Base-by-base conservation (phyloP, 2,888 invertebrate genomes). In the Leptinotarsa tumamoca region DNA sequence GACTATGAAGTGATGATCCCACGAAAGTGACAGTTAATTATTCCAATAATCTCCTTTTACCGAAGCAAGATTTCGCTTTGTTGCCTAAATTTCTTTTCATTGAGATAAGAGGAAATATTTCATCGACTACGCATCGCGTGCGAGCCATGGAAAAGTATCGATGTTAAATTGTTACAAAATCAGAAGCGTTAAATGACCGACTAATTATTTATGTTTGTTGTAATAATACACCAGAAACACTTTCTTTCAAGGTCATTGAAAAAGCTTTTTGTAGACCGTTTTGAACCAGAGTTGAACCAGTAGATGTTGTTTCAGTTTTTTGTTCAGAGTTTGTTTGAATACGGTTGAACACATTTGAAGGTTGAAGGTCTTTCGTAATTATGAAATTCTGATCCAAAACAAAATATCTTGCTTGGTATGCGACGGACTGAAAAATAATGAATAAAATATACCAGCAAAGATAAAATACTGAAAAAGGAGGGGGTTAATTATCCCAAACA, bases 131-230 rank as follows among this genome's bases (percentile, higher is more conserved):
- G 49, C 54, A 18, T 33, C 17, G 10, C 33, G 54, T 69, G 68
- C 52, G 27, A 23, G 58, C 23, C 17, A 27, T 15, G 23, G 4
- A 52, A 56, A 33, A 69, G 33, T 54, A 43, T 56, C n/a, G 56
- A 74, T 50, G 70, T 63, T 43, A 56, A 61, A 75, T 78, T 73
- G 67, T 68, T 68, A 73, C 71, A 73, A 63, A 69, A 63, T 71
- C 49, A 50, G 43, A 69, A 58, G 49, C 21, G n/a, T 68, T 23
- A 54, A 52, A 68, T 51, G 21, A 58, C 58, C 21, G 23, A 58
- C 58, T 58, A 58, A 58, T 58, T 58, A 58, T 23, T 18, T 13
- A 23, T 58, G 58, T 33, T 56, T 33, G n/a, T 43, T 69, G 69
- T 52, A 18, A 43, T 69, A 56, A 69, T 69, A 43, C 54, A 69